phyloP scores from a whole-genome alignment of 2,888 invertebrate genomes.

The Tridacna crocea region DNA sequence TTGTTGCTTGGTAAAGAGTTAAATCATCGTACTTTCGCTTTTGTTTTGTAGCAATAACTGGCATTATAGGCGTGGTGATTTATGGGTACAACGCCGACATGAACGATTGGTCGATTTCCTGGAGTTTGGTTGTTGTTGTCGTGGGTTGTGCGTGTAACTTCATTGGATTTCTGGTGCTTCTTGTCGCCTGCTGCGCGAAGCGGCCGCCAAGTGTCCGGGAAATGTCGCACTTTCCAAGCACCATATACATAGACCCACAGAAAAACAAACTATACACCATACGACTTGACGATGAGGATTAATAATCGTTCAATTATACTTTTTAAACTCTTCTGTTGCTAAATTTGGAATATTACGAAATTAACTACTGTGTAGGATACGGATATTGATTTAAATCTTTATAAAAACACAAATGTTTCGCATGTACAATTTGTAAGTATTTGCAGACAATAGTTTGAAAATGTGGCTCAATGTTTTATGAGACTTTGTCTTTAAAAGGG shows the following conservation, averaged over 20 bases:
- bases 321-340: no score
- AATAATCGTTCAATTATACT: neutral
- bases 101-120: slow-evolving; percentile 63
- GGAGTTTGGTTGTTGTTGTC: slow-evolving; percentile 73
- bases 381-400: no score
- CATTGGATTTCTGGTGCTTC: slow-evolving; percentile 71
- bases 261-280: slow-evolving; percentile 70
- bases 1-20: no score
- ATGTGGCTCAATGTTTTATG: no score
- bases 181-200: slow-evolving; percentile 68
- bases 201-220: slow-evolving; percentile 65
- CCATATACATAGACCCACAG: slow-evolving; percentile 70
- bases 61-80: slow-evolving; percentile 70
- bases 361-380: no score
- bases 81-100: slow-evolving; percentile 69
- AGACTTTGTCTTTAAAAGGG: no score
- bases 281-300: slow-evolving; percentile 47
- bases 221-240: slow-evolving; percentile 56
- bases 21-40: no score
- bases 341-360: no score
- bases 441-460: no score
- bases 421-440: no score
- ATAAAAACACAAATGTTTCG: no score
- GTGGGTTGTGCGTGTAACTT: slow-evolving; percentile 70
- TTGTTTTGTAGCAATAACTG: slow-evolving; percentile 67